Base-by-base conservation (phyloP, 2,797 vertebrate genomes). In the Pseudocheirus occidentalis region DNA sequence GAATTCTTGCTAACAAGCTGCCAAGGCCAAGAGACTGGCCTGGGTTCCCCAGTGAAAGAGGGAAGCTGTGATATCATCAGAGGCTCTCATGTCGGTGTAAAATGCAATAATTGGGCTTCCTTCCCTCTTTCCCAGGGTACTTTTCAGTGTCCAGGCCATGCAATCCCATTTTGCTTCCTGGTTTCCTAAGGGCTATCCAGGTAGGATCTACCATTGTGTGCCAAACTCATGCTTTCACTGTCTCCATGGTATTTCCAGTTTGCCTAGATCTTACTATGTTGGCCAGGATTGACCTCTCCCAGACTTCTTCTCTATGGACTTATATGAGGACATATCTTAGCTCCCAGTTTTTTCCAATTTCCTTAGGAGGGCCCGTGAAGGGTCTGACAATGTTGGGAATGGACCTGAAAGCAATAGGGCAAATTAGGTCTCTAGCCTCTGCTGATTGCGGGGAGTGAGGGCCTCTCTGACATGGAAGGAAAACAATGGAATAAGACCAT, bases 71-170 rank as follows among this genome's bases (percentile, higher is more conserved):
- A 52, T 95, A 55, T 94, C 97, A 31, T 96, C 92, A 54, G 95
- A 57, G 91, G 94, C 94, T 97, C 95, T 98, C 97, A 91, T 66
- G 93, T 95, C 95, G 97, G 94, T 93, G 95, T 96, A 96, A 96
- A 96, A 96, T 95, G 94, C 95, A 91, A 96, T 97, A 90, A 91
- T 95, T 93, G 92, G 97, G 90, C 55, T 52, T 52, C 46, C 21
- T 81, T 46, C 21, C 21, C 73, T 46, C 40, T 5, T 7, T 66
- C 62, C 13, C 62, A 66, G 59, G 59, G 13, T n/a, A 66, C 34
- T 46, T 98, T 97, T 96, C 92, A n/a, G 96, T 96, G 93, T 92
- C 73, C 94, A 90, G 62, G 92, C 94, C n/a, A 24, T 6, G 56
- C 62, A 94, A 87, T 96, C 81, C 94, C 56, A 0, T 92, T 97